Conservation (phyloP, 2,113 vertebrate genomes). For the Microtus oregoni region DNA sequence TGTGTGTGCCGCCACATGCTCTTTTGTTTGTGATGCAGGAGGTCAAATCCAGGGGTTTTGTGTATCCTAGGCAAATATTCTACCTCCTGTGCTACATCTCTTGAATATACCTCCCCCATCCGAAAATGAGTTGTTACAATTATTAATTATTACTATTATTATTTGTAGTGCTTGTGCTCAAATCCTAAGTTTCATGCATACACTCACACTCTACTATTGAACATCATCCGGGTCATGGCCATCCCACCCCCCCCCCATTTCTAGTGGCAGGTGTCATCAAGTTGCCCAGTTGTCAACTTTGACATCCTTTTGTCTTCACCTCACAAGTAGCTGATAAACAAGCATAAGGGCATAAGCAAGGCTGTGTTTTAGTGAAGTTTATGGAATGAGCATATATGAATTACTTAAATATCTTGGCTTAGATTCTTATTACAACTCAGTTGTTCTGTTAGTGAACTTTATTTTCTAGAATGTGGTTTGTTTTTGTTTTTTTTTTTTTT, state of each 20-base stretch:
- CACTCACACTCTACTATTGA: background rate
- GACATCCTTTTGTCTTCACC: background rate
- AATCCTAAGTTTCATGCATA: background rate
- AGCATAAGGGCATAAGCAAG: background rate
- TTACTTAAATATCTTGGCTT: conserved; percentile 45
- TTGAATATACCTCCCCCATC: background rate
- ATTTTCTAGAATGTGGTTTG: background rate
- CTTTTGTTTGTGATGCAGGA: background rate
- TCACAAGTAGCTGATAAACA: background rate
- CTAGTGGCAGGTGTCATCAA: background rate
- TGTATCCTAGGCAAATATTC: background rate
- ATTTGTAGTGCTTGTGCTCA: background rate
- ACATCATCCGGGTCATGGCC: no score
- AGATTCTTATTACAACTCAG: background rate
- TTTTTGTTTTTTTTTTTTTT: background rate
- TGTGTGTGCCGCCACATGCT: background rate
- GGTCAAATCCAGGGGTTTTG: background rate
- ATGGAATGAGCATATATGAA: conserved; percentile 32
- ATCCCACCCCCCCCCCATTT: background rate
- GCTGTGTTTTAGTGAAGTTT: conserved; percentile 6
- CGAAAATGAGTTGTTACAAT: background rate
- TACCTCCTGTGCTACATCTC: background rate
- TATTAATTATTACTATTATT: background rate
- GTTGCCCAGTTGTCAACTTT: background rate
- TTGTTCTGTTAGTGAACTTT: background rate